These are phyloP conservation scores for Cheirogaleus major DNA, from an alignment of 2,797 vertebrate genomes.

Conservation along the genomic window DNA sequence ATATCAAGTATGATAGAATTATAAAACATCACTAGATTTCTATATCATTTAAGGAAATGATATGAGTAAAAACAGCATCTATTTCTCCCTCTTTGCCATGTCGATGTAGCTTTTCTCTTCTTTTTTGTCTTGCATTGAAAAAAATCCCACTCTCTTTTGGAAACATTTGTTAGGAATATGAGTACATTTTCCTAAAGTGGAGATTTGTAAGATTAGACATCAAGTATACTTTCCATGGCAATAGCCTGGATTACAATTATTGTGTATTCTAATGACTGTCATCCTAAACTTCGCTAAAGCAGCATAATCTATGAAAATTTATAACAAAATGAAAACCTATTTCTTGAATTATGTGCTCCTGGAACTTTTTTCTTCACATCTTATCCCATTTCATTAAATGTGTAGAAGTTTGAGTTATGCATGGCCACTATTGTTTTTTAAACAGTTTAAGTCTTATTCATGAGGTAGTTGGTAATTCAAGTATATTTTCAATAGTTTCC, in stretches of 20 bases:
- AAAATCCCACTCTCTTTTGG: neutral
- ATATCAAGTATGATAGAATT: neutral
- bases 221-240: neutral
- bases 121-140: neutral
- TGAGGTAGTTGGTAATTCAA: conserved; percentile 32
- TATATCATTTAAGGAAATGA: neutral
- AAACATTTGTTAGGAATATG: neutral
- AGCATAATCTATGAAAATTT: neutral
- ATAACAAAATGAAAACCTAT: neutral
- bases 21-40: neutral
- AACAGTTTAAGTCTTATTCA: neutral
- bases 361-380: neutral
- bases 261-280: neutral
- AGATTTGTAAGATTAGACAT: neutral
- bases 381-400: neutral
- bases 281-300: neutral
- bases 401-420: neutral
- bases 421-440: neutral
- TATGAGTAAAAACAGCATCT: neutral
- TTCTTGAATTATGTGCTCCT: neutral
- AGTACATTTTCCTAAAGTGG: neutral
- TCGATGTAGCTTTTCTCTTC: neutral
- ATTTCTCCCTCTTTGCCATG: neutral
- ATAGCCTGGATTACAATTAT: neutral
- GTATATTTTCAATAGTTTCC: conserved; percentile 34